phyloP scores from a whole-genome alignment of 1,140 invertebrate genomes.

The Brachionus rubens region DNA sequence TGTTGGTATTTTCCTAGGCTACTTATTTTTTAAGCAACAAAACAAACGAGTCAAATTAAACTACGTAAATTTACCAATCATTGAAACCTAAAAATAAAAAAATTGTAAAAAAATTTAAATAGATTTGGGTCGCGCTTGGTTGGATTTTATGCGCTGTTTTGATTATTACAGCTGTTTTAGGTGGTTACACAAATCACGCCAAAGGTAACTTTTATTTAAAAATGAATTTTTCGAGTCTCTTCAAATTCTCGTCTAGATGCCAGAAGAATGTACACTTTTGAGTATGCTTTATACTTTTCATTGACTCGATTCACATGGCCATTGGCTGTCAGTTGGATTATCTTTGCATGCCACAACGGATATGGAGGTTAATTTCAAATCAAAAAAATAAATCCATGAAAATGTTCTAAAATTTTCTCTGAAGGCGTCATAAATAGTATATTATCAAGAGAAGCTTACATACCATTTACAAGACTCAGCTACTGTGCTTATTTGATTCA shows the following conservation, averaged over 20 bases:
- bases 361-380: slow-evolving; percentile 57
- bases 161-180: slow-evolving; percentile 4
- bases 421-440: slow-evolving; percentile 66
- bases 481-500: slow-evolving; percentile 86
- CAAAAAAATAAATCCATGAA: no score
- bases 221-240: not conserved
- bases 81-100: not conserved
- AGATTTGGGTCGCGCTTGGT: not conserved
- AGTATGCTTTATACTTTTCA: slow-evolving; percentile 42
- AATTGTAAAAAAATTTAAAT: not conserved
- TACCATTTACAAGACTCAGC: slow-evolving; percentile 80
- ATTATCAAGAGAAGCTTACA: slow-evolving; percentile 73
- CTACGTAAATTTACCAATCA: not conserved
- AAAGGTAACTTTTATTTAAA: not conserved
- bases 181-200: slow-evolving; percentile 21
- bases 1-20: slow-evolving; percentile 62
- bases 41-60: slow-evolving; percentile 15
- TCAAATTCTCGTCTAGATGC: slow-evolving; percentile 8
- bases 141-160: slow-evolving; percentile 29
- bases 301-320: slow-evolving; percentile 33
- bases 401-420: not conserved
- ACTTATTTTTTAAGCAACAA: slow-evolving; percentile 49
- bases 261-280: not conserved
- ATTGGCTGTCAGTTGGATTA: slow-evolving; percentile 19
- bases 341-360: slow-evolving; percentile 43